Base-by-base conservation (phyloP, 2,888 invertebrate species). In the Lathronympha strigana region DNA sequence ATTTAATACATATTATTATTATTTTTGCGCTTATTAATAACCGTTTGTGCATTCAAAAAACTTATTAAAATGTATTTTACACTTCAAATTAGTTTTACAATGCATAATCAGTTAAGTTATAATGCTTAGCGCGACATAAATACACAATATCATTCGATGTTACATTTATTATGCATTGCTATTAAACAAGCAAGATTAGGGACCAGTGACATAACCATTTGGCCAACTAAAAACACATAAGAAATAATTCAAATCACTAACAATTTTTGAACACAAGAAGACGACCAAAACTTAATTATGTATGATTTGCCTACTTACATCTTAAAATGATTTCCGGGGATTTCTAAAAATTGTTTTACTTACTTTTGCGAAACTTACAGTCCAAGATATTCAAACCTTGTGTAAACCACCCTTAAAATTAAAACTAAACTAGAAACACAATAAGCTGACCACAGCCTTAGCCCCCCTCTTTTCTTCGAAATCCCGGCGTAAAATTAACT, bases 141-240 rank as follows among this genome's bases (percentile, higher is more conserved):
- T 33, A 45, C 23, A 53, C 13, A 6, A 45, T 38, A 21, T n/a
- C n/a, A 17, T 38, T 43, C 31, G 23, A 49, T 40, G 43, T 53
- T 28, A 25, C 51, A 51, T 64, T 36, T 25, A 25, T 63, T 15
- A 51, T 51, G 51, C 45, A 19, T 64, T 19, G 58, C 50, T 58
- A 28, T 54, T 55, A 13, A 54, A 54, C 55, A 57, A 62, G 62
- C 63, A 61, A 61, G 61, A 64, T 67, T 69, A 66, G 71, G 69
- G 68, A 66, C 54, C 66, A 67, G 72, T 72, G 72, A 71, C 69
- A 71, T 50, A 51, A 51, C 50, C 13, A 11, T 21, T 47, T n/a
- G 40, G 38, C 38, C 50, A 0, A 51, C 40, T 51, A 21, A 51
- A 49, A 40, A n/a, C 54, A 40, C n/a, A 9, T 4, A 11, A 63